phyloP scores from a whole-genome alignment of 2,797 vertebrate genomes.

The Australoheros facetus region DNA sequence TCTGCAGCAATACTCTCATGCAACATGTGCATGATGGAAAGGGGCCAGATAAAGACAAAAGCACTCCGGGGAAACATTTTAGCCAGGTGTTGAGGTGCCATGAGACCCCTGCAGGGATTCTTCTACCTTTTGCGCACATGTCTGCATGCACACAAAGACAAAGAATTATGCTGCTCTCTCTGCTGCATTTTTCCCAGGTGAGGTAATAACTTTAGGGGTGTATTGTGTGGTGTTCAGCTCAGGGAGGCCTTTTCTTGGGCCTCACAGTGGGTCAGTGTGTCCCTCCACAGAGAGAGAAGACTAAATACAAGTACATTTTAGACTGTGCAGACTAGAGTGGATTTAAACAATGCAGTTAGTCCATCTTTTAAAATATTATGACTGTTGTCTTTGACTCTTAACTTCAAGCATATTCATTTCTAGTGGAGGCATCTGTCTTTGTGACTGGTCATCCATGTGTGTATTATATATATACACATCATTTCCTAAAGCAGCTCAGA shows the following conservation, averaged over 20 bases:
- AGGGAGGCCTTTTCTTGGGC: constrained; percentile 64
- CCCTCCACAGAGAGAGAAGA: constrained; percentile 35
- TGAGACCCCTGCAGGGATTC: constrained; percentile 51
- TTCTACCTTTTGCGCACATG: constrained; percentile 42
- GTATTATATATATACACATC: neutral
- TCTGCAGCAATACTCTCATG: constrained; percentile 35
- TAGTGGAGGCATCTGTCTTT: neutral
- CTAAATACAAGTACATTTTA: neutral
- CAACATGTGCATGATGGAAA: constrained; percentile 49
- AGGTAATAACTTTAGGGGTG: constrained; percentile 75
- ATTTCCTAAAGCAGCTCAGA: neutral
- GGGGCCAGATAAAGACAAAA: constrained; percentile 45
- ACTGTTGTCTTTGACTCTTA: neutral
- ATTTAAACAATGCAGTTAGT: neutral
- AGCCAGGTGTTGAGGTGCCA: constrained; percentile 66
- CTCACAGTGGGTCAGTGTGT: constrained; percentile 61
- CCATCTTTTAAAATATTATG: neutral
- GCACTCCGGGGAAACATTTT: constrained; percentile 42
- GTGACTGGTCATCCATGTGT: neutral
- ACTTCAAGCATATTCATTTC: neutral
- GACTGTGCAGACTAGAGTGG: neutral
- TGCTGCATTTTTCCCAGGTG: constrained; percentile 72
- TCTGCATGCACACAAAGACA: constrained; percentile 49
- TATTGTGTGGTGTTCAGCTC: constrained; percentile 62
- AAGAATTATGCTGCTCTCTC: constrained; percentile 52